phyloP scores from a whole-genome alignment of 37 sponge, comb jelly and placozoan genomes.

The Cladorhizidae sp. region DNA sequence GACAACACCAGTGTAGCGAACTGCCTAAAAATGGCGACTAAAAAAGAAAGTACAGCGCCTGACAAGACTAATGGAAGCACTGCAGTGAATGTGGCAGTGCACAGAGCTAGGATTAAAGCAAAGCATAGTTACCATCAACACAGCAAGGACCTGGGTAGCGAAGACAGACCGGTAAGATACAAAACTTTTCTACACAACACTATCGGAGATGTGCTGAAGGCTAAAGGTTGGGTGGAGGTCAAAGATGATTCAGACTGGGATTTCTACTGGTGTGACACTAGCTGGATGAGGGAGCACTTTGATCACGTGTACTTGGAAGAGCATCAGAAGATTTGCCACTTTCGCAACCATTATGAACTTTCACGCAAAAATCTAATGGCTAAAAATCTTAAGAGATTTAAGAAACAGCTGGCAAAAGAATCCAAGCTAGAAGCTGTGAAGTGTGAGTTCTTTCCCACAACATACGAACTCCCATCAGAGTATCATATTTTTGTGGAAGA shows the following conservation, averaged over 20 bases:
- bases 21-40: too few species aligned
- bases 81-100: too few species aligned
- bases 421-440: slow-evolving; percentile 79
- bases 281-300: slow-evolving; percentile 97
- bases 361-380: slow-evolving; percentile 98
- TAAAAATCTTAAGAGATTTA: slow-evolving; percentile 89
- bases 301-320: slow-evolving; percentile 97
- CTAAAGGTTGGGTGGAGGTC: slow-evolving; percentile 93
- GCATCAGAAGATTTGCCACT: slow-evolving; percentile 94
- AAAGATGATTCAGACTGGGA: slow-evolving; percentile 98
- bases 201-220: slow-evolving; percentile 87
- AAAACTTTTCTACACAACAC: slow-evolving; percentile 89
- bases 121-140: too few species aligned
- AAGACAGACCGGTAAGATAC: slow-evolving; percentile 68
- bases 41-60: too few species aligned
- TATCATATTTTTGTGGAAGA: slow-evolving; percentile 99
- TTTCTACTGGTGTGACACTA: slow-evolving; percentile 98
- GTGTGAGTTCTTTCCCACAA: slow-evolving; percentile 97
- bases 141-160: too few species aligned
- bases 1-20: too few species aligned
- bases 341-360: slow-evolving; percentile 98
- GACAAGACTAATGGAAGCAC: too few species aligned
- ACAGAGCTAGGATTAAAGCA: neutral
- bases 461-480: slow-evolving; percentile 97
- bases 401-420: slow-evolving; percentile 83